These are phyloP conservation scores for Oegoconia quadripuncta DNA, from an alignment of 2,888 invertebrate genomes.

Conservation along the genomic window DNA sequence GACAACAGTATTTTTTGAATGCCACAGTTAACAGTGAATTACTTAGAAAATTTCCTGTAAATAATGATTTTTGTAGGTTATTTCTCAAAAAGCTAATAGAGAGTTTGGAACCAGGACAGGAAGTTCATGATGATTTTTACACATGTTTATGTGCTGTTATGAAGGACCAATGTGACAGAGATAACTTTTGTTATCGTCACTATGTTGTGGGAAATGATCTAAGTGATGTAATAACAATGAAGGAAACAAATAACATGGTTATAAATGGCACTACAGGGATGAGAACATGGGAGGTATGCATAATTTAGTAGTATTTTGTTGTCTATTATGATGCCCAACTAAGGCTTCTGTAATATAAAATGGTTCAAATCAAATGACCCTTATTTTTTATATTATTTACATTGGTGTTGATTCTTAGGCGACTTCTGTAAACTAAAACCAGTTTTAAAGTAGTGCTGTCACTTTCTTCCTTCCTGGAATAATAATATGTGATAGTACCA, in stretches of 20 bases:
- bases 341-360: too few relatives aligned
- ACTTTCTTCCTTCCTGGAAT: too few relatives aligned
- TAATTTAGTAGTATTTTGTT: not conserved
- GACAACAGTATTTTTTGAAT: constrained; percentile 79
- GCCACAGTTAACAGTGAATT: constrained; percentile 77
- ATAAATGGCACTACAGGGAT: constrained; percentile 89
- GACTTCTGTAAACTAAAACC: too few relatives aligned
- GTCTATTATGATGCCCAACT: too few relatives aligned
- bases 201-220: constrained; percentile 69
- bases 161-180: constrained; percentile 36
- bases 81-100: constrained; percentile 83
- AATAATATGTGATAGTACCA: too few relatives aligned
- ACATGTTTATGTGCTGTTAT: constrained; percentile 76
- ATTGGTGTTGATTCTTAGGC: too few relatives aligned
- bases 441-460: too few relatives aligned
- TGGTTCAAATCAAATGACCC: too few relatives aligned
- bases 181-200: constrained; percentile 80
- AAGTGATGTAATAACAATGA: constrained; percentile 74
- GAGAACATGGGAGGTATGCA: constrained; percentile 85
- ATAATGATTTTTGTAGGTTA: constrained; percentile 78
- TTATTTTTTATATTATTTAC: too few relatives aligned
- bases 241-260: constrained; percentile 85
- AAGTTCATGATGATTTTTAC: constrained; percentile 84
- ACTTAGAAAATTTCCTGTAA: constrained; percentile 80
- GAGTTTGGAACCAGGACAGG: constrained; percentile 76